Conservation (phyloP, 1,140 invertebrate species). For the Carcinoscorpius rotundicauda region DNA sequence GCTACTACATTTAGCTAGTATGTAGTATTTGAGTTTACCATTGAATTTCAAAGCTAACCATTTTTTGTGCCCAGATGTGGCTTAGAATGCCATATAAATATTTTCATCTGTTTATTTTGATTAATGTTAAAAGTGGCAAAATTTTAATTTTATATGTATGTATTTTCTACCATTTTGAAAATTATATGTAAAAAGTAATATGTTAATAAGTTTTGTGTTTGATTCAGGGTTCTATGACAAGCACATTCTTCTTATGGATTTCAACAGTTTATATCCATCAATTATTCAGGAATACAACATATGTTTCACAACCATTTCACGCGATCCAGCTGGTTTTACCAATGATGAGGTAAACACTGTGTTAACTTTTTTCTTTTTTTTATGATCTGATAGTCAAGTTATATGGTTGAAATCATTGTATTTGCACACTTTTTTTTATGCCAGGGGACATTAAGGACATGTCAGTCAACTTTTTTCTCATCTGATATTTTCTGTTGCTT, state of each 20-base stretch:
- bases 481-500: too few relatives aligned
- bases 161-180: slow-evolving; percentile 5
- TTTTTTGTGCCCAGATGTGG: too few relatives aligned
- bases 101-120: slow-evolving; percentile 5
- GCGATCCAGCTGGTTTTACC: neutral
- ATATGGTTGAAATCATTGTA: slow-evolving; percentile 1
- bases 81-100: neutral
- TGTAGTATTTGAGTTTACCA: too few relatives aligned
- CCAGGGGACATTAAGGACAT: neutral
- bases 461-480: too few relatives aligned
- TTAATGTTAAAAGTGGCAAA: slow-evolving; percentile 1
- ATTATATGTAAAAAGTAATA: slow-evolving; percentile 6
- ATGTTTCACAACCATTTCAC: slow-evolving; percentile 89
- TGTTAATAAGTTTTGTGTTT: too few relatives aligned
- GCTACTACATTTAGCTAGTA: too few relatives aligned
- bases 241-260: slow-evolving; percentile 90
- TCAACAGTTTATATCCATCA: slow-evolving; percentile 97
- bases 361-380: neutral
- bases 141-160: neutral
- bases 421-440: neutral
- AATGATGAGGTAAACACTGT: slow-evolving; percentile 12
- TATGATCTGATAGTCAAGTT: neutral
- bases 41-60: too few relatives aligned
- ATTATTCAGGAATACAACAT: slow-evolving; percentile 99
- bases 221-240: slow-evolving; percentile 79